phyloP scores from a whole-genome alignment of 2,888 invertebrate genomes.

The Nomada flava region DNA sequence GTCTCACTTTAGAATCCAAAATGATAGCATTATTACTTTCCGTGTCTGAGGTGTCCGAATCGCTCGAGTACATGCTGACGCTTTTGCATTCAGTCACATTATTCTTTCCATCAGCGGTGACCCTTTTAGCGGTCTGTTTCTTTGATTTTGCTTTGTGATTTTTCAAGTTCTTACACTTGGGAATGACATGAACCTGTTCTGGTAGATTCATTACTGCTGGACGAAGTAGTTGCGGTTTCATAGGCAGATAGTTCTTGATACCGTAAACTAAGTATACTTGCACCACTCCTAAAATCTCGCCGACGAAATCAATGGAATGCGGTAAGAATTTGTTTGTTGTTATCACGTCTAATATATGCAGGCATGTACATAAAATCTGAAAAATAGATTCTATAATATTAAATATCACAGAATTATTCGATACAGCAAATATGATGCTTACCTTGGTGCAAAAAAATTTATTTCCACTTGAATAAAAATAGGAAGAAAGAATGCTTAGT shows the following conservation, averaged over 20 bases:
- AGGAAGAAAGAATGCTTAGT: conserved; percentile 64
- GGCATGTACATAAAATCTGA: conserved; percentile 73
- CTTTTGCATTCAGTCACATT: conserved; percentile 41
- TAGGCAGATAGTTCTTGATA: conserved; percentile 73
- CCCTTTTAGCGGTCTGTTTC: conserved; percentile 64
- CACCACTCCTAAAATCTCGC: conserved; percentile 78
- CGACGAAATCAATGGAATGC: conserved; percentile 70
- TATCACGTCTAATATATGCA: conserved; percentile 73
- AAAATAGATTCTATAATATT: conserved; percentile 47
- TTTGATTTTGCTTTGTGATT: conserved; percentile 71
- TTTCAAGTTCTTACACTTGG: conserved; percentile 74
- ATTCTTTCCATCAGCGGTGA: conserved; percentile 26
- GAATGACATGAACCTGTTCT: conserved; percentile 73
- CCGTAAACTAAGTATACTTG: conserved; percentile 79
- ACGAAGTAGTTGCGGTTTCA: conserved; percentile 73
- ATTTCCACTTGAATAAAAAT: conserved; percentile 61
- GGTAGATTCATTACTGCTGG: conserved; percentile 82
- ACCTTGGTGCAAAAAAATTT: conserved; percentile 73
- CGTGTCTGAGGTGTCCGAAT: conserved; percentile 78
- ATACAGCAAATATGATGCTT: conserved; percentile 42
- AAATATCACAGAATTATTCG: neutral
- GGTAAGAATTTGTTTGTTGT: conserved; percentile 62
- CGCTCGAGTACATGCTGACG: conserved; percentile 72
- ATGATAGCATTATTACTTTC: conserved; percentile 67
- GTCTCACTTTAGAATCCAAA: conserved; percentile 74